Evolutionary conservation across 2,113 vertebrate species (phyloP).

Genomic region (Pan troglodytes): NHGRI_mPanTro3-v2.1_pri NC_072412.2:65292501-65293000

Average conservation of each 20-base stretch:
- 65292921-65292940: not conserved
- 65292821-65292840: constrained; percentile 10
- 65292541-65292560: not conserved
- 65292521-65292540: not conserved
- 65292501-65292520: not conserved
- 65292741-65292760: constrained; percentile 18
- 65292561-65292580: constrained; percentile 13
- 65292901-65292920: not conserved
- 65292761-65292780: constrained; percentile 3
- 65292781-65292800: not conserved
- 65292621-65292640: not conserved
- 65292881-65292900: not conserved
- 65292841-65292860: not conserved
- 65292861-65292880: not conserved
- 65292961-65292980: not conserved
- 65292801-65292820: constrained; percentile 29
- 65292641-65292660: not conserved
- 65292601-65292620: not conserved
- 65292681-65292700: not conserved
- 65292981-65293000: not conserved
- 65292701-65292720: not conserved
- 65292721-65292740: not conserved
- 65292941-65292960: not conserved
- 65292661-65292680: not conserved
- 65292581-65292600: not conserved